These are phyloP conservation scores for Choreutis nemorana DNA, from an alignment of 2,888 invertebrate genomes.

Conservation along the genomic window DNA sequence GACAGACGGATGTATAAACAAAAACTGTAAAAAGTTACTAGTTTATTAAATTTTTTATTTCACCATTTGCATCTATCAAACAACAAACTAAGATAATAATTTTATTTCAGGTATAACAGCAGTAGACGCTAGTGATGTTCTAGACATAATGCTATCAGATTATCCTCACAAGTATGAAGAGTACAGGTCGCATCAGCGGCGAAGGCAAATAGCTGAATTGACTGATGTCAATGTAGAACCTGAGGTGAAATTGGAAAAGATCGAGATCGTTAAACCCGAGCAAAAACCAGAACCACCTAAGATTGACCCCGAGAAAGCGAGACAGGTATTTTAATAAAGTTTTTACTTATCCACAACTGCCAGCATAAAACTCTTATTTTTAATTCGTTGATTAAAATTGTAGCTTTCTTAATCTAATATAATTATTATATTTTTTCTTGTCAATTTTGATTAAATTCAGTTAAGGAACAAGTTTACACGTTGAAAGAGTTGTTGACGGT, in stretches of 20 bases:
- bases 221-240: constrained; percentile 10
- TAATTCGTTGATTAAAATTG: too few species aligned
- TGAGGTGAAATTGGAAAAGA: constrained; percentile 15
- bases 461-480: too few species aligned
- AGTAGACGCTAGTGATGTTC: constrained; percentile 88
- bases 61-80: too few species aligned
- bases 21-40: too few species aligned
- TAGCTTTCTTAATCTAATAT: constrained; percentile 5
- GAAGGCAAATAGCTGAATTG: constrained; percentile 36
- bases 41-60: too few species aligned
- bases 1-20: too few species aligned
- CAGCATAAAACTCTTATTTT: too few species aligned
- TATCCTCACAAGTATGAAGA: constrained; percentile 96
- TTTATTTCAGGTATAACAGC: constrained; percentile 79
- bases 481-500: too few species aligned
- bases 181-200: constrained; percentile 75
- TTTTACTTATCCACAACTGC: too few species aligned
- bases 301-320: constrained; percentile 35
- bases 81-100: too few species aligned
- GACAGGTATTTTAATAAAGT: constrained; percentile 29
- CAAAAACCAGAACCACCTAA: constrained; percentile 32
- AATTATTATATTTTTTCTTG: too few species aligned
- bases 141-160: constrained; percentile 95
- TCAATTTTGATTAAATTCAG: too few species aligned
- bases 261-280: constrained; percentile 13